Base-by-base conservation (phyloP, 2,113 vertebrate species). In the Tetraodon nigroviridis region DNA sequence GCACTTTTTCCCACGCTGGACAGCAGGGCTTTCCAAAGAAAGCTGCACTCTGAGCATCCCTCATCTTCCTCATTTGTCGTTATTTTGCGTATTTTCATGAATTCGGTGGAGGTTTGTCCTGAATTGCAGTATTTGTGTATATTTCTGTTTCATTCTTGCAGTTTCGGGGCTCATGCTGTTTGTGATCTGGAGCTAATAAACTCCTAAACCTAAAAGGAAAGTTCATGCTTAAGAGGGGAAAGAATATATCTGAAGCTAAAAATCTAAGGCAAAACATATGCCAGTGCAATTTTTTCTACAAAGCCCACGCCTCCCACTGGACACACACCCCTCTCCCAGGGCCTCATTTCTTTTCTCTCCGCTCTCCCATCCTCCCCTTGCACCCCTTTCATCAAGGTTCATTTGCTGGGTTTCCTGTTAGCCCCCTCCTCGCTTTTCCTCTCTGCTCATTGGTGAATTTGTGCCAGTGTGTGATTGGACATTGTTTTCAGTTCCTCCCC, bases 401-500 rank as follows among this genome's bases (percentile, higher is more conserved):
- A 84, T 88, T 89, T 87, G 76, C 83, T 83, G 62, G 58, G 71
- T 66, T 86, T 90, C 85, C 87, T 83, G 60, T 37, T 37, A 37
- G 32, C 32, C 65, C 74, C 78, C 82, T 69, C 73, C 64, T 73
- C 19, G 54, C 41, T 58, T 55, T 70, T 64, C 59, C 53, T 70
- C 32, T 71, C 56, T 53, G 61, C 70, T 75, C 64, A 90, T 88
- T 90, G 89, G 87, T 64, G 19, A 10, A 64, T 79, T 62, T 29
- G 7, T 46, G 2, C 46, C 27, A 6, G 51, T 19, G 20, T 65
- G 13, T 71, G 75, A 88, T 88, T 87, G 86, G 86, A 12, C 29
- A 7, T 5, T 41, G 44, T 0, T 49, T 32, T 40, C 1, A 18
- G 55, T 29, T 0, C 78, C 70, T 52, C 78, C 81, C 29, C 51